Evolutionary conservation across 2,888 invertebrate species (phyloP).

Genomic region (Xestia xanthographa): DNA sequence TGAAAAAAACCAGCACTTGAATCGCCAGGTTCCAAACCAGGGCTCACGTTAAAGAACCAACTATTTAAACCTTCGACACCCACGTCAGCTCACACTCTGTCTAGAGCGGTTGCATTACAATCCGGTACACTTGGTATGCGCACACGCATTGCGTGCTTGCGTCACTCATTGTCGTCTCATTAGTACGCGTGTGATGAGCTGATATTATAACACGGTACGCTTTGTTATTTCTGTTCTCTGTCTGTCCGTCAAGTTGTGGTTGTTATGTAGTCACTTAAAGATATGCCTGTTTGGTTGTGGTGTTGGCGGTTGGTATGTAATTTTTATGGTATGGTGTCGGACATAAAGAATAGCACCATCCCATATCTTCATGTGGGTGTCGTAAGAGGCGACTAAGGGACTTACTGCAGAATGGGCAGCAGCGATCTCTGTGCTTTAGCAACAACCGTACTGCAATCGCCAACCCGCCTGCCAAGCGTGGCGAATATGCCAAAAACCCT

Average conservation of each 20-base stretch:
- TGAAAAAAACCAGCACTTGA: neutral
- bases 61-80: neutral
- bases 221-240: slow-evolving; percentile 57
- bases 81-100: slow-evolving; percentile 16
- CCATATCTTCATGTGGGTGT: too few species aligned
- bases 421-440: too few species aligned
- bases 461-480: too few species aligned
- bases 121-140: slow-evolving; percentile 57
- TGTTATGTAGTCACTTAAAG: slow-evolving; percentile 16
- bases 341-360: too few species aligned
- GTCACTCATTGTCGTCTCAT: slow-evolving; percentile 65
- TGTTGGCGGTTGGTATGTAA: neutral
- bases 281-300: neutral
- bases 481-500: too few species aligned
- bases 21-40: neutral
- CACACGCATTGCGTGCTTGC: slow-evolving; percentile 54
- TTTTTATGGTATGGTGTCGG: too few species aligned
- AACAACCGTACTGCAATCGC: too few species aligned
- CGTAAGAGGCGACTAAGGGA: too few species aligned
- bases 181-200: slow-evolving; percentile 57
- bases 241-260: slow-evolving; percentile 16
- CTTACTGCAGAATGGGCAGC: too few species aligned
- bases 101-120: slow-evolving; percentile 50
- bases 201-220: slow-evolving; percentile 57
- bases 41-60: neutral